Conservation (phyloP, 2,888 invertebrate genomes). For the Gibbula magus region DNA sequence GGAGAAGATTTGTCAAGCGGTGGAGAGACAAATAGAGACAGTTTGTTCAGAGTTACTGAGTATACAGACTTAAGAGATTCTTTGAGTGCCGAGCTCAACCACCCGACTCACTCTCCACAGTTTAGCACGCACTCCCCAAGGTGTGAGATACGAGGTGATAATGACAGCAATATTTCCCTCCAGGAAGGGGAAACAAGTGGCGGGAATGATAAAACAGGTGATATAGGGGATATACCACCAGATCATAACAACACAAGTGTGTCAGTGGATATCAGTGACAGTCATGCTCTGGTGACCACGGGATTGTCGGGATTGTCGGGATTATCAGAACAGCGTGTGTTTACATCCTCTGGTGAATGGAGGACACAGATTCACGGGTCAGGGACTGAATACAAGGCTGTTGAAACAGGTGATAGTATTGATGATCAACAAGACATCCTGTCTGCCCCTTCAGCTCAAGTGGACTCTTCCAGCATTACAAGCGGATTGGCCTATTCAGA, state of each 20-base stretch:
- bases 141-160: not conserved
- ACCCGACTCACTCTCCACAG: not conserved
- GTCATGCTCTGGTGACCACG: not conserved
- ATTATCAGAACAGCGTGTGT: not conserved
- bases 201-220: too few relatives aligned
- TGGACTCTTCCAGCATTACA: slow-evolving; percentile 5
- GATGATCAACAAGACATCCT: not conserved
- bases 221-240: too few relatives aligned
- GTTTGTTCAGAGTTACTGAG: not conserved
- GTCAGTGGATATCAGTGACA: too few relatives aligned
- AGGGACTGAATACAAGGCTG: not conserved
- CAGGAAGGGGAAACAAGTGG: not conserved
- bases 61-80: not conserved
- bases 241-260: too few relatives aligned
- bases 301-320: not conserved
- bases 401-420: slow-evolving; percentile 19
- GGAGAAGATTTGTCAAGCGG: not conserved
- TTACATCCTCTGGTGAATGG: not conserved
- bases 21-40: not conserved
- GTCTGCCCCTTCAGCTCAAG: not conserved
- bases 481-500: slow-evolving; percentile 5
- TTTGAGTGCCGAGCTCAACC: not conserved
- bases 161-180: not conserved
- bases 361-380: slow-evolving; percentile 11
- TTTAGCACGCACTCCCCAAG: not conserved